Conservation (phyloP, 35 echinoderm and acorn worm genomes). For the Nesometra sesokonis region DNA sequence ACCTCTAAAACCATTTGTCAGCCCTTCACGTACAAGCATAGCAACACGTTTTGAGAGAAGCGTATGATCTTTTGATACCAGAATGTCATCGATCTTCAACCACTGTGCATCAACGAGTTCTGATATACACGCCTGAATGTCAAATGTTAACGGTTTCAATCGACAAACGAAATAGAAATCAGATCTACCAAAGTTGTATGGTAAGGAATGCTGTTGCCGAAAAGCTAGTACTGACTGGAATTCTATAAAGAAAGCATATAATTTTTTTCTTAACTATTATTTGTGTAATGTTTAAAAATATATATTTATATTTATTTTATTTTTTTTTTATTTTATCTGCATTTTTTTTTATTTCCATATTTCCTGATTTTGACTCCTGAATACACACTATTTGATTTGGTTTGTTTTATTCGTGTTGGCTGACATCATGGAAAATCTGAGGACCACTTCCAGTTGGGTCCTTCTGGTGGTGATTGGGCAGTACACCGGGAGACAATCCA, state of each 20-base stretch:
- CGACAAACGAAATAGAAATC: slow-evolving; percentile 94
- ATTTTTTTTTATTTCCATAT: too few species aligned
- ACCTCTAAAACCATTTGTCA: slow-evolving; percentile 41
- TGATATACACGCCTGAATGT: slow-evolving; percentile 59
- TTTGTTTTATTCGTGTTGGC: too few species aligned
- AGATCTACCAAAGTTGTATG: slow-evolving; percentile 67
- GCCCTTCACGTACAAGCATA: slow-evolving; percentile 37
- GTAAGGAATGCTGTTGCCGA: slow-evolving; percentile 83
- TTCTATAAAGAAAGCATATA: slow-evolving; percentile 34
- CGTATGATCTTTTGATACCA: slow-evolving; percentile 28
- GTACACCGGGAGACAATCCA: too few species aligned
- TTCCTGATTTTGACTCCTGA: too few species aligned
- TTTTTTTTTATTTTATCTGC: too few species aligned
- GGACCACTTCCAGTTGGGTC: too few species aligned
- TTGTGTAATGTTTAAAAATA: too few species aligned
- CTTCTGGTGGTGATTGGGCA: too few species aligned
- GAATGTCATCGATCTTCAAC: slow-evolving; percentile 55
- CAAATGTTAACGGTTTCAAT: slow-evolving; percentile 78
- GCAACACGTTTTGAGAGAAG: slow-evolving; percentile 45
- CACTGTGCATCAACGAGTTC: slow-evolving; percentile 77
- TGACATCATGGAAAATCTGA: too few species aligned
- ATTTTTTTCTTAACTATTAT: too few species aligned
- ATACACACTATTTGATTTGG: too few species aligned
- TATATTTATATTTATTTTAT: too few species aligned
- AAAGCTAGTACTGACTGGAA: slow-evolving; percentile 81